Base-by-base conservation (phyloP, 2,113 vertebrate species). In the Argyrosomus japonicus region DNA sequence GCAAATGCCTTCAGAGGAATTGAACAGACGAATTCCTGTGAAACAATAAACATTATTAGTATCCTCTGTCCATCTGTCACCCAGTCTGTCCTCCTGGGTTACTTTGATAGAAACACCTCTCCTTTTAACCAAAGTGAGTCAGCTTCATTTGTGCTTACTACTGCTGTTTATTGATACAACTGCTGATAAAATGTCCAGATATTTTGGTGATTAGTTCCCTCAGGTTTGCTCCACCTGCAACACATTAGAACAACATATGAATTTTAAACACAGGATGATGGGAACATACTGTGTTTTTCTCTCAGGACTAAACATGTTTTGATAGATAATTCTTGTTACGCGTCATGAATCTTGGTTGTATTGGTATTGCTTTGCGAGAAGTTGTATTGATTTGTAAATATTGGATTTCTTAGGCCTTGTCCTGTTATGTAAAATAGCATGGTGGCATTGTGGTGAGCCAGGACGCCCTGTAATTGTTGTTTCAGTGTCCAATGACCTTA, bases 1-100 rank as follows among this genome's bases (percentile, higher is more conserved):
- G 62, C 47, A 76, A 73, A 79, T 56, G 36, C 58, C 29, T 81
- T 83, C 54, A 63, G 43, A 79, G 25, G 72, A 77, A 7, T 36
- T 36, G 32, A 64, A 81, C 64, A 51, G 45, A 76, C 13, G 27
- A 45, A 68, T 50, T 70, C 43, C 48, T 84, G 57, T 68, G 23
- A 70, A 85, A 77, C 68, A 58, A 18, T 57, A n/a, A 74, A 84
- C 18, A 68, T 50, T 27, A 77, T 60, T 8, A 71, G 60, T 14
- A 17, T 64, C 40, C 19, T 27, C 25, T 8, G n/a, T 21, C 51
- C 19, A 50, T 82, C 65, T 76, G 54, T 68, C 61, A 68, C 51
- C 45, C 78, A n/a, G 47, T 62, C 62, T 76, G 60, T 69, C 51
- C 72, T 29, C 36, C 40, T n/a, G 25, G 5, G n/a, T 65, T 56